These are phyloP conservation scores for Gymnothorax javanicus DNA, from an alignment of 2,797 vertebrate genomes.

Conservation along the genomic window DNA sequence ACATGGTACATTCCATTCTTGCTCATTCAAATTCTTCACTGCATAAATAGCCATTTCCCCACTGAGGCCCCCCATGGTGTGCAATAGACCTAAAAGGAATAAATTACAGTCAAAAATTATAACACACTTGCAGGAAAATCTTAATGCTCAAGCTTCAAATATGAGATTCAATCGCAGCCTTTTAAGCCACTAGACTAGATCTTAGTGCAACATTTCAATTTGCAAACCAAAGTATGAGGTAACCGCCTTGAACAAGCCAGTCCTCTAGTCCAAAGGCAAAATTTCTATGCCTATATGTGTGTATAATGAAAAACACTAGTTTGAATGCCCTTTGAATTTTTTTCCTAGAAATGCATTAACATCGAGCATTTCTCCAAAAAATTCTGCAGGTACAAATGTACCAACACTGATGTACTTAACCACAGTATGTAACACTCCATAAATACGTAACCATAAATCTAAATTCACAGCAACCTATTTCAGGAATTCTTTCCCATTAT, in stretches of 20 bases:
- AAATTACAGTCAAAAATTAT: not conserved
- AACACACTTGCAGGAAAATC: not conserved
- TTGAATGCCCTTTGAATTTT: not conserved
- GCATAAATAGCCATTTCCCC: not conserved
- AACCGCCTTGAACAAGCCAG: not conserved
- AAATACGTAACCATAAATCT: not conserved
- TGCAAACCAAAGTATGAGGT: not conserved
- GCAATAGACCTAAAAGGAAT: not conserved
- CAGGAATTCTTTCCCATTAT: not conserved
- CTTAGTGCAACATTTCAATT: not conserved
- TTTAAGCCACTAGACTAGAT: not conserved
- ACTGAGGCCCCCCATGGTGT: not conserved
- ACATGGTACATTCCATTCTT: not conserved
- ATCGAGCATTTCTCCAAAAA: not conserved
- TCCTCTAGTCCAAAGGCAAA: not conserved
- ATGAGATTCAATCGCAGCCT: not conserved
- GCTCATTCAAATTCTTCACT: not conserved
- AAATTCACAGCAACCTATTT: not conserved
- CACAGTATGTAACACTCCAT: not conserved
- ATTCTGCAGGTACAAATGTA: not conserved
- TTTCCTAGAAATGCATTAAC: not conserved
- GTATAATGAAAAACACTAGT: not conserved
- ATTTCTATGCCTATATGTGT: not conserved
- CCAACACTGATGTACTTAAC: not conserved
- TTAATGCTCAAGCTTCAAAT: not conserved